These are phyloP conservation scores for Turnix velox DNA, from an alignment of 2,113 vertebrate genomes.

Conservation along the genomic window DNA sequence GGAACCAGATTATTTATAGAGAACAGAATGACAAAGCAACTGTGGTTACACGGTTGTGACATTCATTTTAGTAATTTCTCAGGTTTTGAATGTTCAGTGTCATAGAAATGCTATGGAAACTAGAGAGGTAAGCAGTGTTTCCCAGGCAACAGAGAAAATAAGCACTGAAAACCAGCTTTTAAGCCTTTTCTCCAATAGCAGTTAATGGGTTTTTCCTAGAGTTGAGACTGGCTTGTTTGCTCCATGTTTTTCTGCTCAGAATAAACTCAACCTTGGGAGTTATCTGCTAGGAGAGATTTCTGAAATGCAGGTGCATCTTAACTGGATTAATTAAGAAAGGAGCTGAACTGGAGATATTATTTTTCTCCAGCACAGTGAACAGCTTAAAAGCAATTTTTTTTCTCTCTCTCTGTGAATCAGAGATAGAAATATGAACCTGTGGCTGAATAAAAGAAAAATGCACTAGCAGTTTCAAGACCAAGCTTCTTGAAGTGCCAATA, in stretches of 20 bases:
- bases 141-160: slow-evolving; percentile 41
- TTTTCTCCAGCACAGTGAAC: neutral
- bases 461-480: neutral
- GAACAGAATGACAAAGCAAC: neutral
- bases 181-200: neutral
- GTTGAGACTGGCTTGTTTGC: neutral
- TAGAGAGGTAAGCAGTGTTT: slow-evolving; percentile 13
- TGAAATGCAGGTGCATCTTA: neutral
- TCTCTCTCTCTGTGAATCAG: neutral
- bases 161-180: neutral
- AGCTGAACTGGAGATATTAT: neutral
- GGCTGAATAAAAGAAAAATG: neutral
- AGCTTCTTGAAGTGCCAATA: neutral
- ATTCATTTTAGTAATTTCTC: neutral
- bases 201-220: neutral
- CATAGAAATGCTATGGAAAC: slow-evolving; percentile 36
- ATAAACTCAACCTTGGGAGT: neutral
- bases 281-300: neutral
- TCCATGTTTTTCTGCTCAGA: neutral
- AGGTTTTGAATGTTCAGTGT: neutral
- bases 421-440: neutral
- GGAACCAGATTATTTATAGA: neutral
- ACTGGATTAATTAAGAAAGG: neutral
- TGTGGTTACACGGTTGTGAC: neutral
- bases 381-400: neutral